These are phyloP conservation scores for Rhingia rostrata DNA, from an alignment of 2,888 invertebrate species.

Conservation along the genomic window DNA sequence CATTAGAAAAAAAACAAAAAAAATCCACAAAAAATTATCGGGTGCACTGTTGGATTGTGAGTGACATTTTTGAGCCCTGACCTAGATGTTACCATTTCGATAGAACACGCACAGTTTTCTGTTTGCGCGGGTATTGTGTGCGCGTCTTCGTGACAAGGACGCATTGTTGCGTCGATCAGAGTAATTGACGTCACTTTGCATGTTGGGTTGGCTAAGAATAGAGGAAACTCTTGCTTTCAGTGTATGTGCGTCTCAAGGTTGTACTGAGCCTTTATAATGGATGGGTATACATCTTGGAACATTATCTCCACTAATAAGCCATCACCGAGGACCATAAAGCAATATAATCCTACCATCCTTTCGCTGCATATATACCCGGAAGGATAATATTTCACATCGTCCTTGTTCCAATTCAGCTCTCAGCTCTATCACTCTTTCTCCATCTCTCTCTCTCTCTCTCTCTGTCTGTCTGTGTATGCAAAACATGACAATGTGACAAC, in stretches of 20 bases:
- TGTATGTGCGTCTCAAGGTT: slow-evolving; percentile 41
- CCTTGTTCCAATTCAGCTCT: slow-evolving; percentile 27
- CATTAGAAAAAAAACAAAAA: slow-evolving; percentile 40
- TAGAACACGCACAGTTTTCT: background rate
- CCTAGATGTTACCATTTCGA: slow-evolving; percentile 60
- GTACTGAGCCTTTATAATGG: slow-evolving; percentile 38
- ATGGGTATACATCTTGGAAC: slow-evolving; percentile 32
- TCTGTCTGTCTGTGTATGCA: slow-evolving; percentile 42
- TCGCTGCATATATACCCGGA: slow-evolving; percentile 48
- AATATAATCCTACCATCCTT: slow-evolving; percentile 49
- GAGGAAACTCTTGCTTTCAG: slow-evolving; percentile 65
- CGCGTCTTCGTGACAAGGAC: slow-evolving; percentile 5
- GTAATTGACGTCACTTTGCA: slow-evolving; percentile 68
- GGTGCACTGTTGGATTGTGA: slow-evolving; percentile 9
- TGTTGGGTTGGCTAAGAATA: slow-evolving; percentile 4
- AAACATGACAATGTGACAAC: slow-evolving; percentile 2
- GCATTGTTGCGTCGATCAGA: slow-evolving; percentile 42
- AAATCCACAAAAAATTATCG: slow-evolving; percentile 69
- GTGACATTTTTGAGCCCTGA: slow-evolving; percentile 10
- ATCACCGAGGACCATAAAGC: slow-evolving; percentile 68
- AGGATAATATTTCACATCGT: slow-evolving; percentile 49
- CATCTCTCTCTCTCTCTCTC: slow-evolving; percentile 33
- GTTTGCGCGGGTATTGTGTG: background rate
- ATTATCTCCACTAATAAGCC: slow-evolving; percentile 73
- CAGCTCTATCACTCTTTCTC: no score